Evolutionary conservation across 2,113 vertebrate species (phyloP).

Genomic region (Scartelaos histophorus): DNA sequence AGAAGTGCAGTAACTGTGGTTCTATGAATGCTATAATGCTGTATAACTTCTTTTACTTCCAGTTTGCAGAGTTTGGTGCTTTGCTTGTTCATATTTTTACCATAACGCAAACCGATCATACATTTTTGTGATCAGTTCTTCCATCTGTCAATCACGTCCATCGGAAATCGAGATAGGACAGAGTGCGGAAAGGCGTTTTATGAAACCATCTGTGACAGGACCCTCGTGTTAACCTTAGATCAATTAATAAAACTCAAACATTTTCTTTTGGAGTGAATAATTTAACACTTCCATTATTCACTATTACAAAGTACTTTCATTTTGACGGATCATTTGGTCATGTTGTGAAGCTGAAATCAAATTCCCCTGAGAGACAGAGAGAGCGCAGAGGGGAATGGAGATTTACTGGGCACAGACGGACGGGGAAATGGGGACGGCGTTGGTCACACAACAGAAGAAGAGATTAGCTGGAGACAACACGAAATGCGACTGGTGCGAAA

Average conservation of each 20-base stretch:
- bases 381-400: background rate
- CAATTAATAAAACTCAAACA: background rate
- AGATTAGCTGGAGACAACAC: background rate
- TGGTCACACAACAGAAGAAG: constrained; percentile 5
- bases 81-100: too few species aligned
- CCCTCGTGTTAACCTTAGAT: background rate
- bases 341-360: background rate
- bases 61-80: too few species aligned
- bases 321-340: background rate
- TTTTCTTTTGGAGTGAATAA: background rate
- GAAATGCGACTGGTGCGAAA: background rate
- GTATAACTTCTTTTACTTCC: too few species aligned
- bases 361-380: background rate
- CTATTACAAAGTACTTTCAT: background rate
- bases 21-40: too few species aligned
- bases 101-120: too few species aligned
- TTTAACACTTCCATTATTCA: background rate
- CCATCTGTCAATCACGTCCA: too few species aligned
- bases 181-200: too few species aligned
- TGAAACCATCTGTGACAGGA: background rate
- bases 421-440: background rate
- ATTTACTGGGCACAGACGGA: background rate
- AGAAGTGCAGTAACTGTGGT: too few species aligned
- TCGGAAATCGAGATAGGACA: too few species aligned
- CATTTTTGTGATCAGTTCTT: too few species aligned